A percentile compares a stretch with the other conserved stretches of the same genome.
These are phyloP conservation scores for Sarcophaga bullata DNA, from an alignment of 1,140 invertebrate species.

Conservation along the genomic window DNA sequence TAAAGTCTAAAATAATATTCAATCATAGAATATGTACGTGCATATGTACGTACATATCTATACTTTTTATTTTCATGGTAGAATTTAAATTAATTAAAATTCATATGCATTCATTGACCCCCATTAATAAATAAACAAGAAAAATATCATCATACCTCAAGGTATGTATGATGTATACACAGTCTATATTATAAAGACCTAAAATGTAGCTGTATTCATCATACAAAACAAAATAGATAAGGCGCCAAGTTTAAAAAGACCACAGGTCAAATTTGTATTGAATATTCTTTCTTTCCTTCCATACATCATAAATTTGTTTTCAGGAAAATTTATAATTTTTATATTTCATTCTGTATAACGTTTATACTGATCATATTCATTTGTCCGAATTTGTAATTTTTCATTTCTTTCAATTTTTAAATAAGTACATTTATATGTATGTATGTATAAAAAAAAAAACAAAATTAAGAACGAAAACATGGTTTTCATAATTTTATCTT, in stretches of 20 bases:
- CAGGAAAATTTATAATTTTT: not conserved
- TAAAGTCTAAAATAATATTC: not conserved
- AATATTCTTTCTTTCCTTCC: not conserved
- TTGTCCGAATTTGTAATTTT: not conserved
- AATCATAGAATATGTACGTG: not conserved
- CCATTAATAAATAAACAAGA: slow-evolving; percentile 13
- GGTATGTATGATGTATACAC: not conserved
- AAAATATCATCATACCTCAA: not conserved
- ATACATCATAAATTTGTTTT: not conserved
- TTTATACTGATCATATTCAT: not conserved
- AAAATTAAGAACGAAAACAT: not conserved
- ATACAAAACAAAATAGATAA: not conserved
- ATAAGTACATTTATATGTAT: slow-evolving; percentile 1
- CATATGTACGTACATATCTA: not conserved
- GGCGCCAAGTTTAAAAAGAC: not conserved
- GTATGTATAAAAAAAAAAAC: not conserved
- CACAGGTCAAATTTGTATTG: slow-evolving; percentile 14
- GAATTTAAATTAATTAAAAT: slow-evolving; percentile 5
- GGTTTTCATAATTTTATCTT: not conserved
- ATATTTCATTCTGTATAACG: not conserved
- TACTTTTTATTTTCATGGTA: not conserved
- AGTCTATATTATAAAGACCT: not conserved
- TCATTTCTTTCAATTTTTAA: not conserved
- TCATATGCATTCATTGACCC: slow-evolving; percentile 26
- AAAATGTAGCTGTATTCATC: not conserved